Percentiles rank a stretch among this genome's conserved stretches.
These are phyloP conservation scores for Pollenia labialis DNA, from an alignment of 2,888 invertebrate species.

Conservation along the genomic window DNA sequence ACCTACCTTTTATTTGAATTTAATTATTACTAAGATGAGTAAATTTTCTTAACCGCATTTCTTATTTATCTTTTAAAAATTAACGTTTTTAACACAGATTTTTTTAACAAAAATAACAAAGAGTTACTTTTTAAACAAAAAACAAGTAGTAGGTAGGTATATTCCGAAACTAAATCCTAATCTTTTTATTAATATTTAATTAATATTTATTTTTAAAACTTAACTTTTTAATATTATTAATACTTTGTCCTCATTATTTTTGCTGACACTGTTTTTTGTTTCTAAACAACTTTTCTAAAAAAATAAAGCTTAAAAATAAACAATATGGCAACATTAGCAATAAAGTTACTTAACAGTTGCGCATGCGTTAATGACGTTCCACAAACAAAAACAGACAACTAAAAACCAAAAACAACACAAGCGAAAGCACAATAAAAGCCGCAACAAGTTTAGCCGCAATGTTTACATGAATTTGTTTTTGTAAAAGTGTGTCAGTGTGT, in stretches of 20 bases:
- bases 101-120: too few species aligned
- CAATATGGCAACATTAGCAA: conserved; percentile 59
- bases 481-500: background rate
- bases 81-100: too few species aligned
- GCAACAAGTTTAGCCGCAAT: conserved; percentile 56
- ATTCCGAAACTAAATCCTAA: too few species aligned
- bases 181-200: too few species aligned
- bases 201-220: too few species aligned
- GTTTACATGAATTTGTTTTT: background rate
- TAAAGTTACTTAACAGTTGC: conserved; percentile 65
- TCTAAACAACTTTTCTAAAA: conserved; percentile 24
- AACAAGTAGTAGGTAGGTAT: too few species aligned
- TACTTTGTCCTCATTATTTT: conserved; percentile 20
- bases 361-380: conserved; percentile 59
- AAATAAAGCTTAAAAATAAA: conserved; percentile 56
- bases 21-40: too few species aligned
- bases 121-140: too few species aligned
- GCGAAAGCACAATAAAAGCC: conserved; percentile 49
- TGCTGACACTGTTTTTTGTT: conserved; percentile 26
- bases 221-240: too few species aligned
- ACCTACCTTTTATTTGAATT: too few species aligned
- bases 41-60: too few species aligned
- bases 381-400: background rate
- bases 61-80: too few species aligned
- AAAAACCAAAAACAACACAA: conserved; percentile 26